Conservation (phyloP, 2,113 vertebrate genomes). For the Machaerirhynchus nigripectus region DNA sequence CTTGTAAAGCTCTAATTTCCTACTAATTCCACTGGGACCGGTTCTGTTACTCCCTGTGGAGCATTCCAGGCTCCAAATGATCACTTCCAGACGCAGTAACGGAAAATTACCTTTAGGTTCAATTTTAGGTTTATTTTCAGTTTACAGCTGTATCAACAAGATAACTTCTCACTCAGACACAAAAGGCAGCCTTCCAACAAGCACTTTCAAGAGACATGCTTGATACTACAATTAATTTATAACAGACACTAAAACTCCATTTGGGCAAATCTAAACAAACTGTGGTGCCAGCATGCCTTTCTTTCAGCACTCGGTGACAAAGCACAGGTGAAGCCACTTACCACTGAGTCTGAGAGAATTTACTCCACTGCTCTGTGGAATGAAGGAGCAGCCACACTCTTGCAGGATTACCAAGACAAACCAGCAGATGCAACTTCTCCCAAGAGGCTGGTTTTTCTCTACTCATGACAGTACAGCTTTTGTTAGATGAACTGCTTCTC, state of each 20-base stretch:
- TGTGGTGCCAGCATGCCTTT: rapidly evolving
- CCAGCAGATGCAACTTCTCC: background rate
- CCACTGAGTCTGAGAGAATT: background rate
- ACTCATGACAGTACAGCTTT: background rate
- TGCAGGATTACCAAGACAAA: background rate
- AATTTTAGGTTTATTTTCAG: background rate
- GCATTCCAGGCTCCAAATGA: background rate
- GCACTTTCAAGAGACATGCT: background rate
- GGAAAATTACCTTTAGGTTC: background rate
- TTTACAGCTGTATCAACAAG: background rate
- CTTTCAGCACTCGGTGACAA: background rate
- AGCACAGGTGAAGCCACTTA: background rate
- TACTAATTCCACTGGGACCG: background rate
- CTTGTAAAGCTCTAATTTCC: background rate
- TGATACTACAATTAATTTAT: background rate
- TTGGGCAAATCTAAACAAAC: background rate
- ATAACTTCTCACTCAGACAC: background rate
- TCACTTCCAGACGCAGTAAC: background rate
- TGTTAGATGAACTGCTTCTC: background rate
- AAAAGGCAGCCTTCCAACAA: background rate
- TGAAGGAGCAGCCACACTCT: background rate
- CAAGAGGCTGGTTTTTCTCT: background rate
- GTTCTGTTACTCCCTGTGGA: background rate
- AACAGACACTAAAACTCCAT: background rate
- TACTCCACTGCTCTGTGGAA: background rate